phyloP scores from a whole-genome alignment of 2,888 invertebrate genomes.

The Drosophila multiciliata region DNA sequence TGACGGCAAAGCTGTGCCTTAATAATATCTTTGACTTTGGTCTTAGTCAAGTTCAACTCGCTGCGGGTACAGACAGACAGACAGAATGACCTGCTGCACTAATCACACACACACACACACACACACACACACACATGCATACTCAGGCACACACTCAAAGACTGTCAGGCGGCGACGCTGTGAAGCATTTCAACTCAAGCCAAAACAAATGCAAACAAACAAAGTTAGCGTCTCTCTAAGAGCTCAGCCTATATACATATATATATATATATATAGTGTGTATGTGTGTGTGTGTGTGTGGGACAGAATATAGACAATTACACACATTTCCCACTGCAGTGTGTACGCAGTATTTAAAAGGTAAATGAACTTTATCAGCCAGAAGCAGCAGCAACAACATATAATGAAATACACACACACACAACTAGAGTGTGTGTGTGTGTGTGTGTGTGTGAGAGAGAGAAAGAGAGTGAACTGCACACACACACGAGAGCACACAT shows the following conservation, averaged over 20 bases:
- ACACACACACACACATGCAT: slow-evolving; percentile 4
- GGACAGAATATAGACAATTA: slow-evolving; percentile 76
- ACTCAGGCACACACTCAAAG: slow-evolving; percentile 12
- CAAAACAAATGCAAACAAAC: slow-evolving; percentile 66
- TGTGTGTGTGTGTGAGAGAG: not conserved
- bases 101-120: slow-evolving; percentile 50
- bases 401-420: slow-evolving; percentile 39
- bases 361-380: slow-evolving; percentile 77
- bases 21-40: slow-evolving; percentile 48
- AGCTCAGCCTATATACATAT: slow-evolving; percentile 12
- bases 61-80: slow-evolving; percentile 18
- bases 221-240: slow-evolving; percentile 51
- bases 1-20: slow-evolving; percentile 4
- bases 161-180: slow-evolving; percentile 29
- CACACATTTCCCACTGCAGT: slow-evolving; percentile 70
- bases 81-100: slow-evolving; percentile 64
- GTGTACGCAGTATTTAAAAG: slow-evolving; percentile 68
- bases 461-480: not conserved
- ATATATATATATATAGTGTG: slow-evolving; percentile 1
- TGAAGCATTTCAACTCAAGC: slow-evolving; percentile 62
- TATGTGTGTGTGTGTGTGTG: slow-evolving; percentile 37
- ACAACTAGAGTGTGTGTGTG: not conserved
- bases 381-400: slow-evolving; percentile 59
- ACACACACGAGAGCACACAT: not conserved
- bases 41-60: slow-evolving; percentile 61